These are phyloP conservation scores for Danaus chrysippus DNA, from an alignment of 2,888 invertebrate genomes.

Conservation along the genomic window DNA sequence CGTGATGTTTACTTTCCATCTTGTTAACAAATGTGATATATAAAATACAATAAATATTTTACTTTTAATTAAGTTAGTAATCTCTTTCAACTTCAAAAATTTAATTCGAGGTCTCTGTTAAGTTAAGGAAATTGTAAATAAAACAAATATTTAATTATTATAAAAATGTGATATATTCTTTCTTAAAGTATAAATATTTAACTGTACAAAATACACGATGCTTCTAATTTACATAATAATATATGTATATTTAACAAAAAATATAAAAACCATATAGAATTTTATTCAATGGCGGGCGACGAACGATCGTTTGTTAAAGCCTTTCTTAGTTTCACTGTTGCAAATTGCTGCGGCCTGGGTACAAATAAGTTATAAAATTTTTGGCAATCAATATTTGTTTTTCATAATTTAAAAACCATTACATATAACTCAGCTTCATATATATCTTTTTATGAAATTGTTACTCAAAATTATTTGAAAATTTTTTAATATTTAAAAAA, in stretches of 20 bases:
- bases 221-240: conserved; percentile 75
- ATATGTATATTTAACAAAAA: conserved; percentile 72
- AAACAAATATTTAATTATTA: conserved; percentile 58
- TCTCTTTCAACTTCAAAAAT: not conserved
- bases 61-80: too few species aligned
- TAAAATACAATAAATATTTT: not conserved
- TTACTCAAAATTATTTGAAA: too few species aligned
- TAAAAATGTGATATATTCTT: conserved; percentile 79
- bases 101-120: not conserved
- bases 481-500: too few species aligned
- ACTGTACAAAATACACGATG: conserved; percentile 78
- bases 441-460: too few species aligned
- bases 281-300: conserved; percentile 84
- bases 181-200: conserved; percentile 79
- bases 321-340: conserved; percentile 92
- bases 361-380: conserved; percentile 36
- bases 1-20: not conserved
- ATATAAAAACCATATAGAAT: conserved; percentile 49
- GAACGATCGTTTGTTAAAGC: conserved; percentile 92
- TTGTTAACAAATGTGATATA: not conserved
- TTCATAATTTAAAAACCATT: too few species aligned
- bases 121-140: conserved; percentile 23
- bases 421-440: too few species aligned
- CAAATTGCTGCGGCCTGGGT: conserved; percentile 91
- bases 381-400: conserved; percentile 19